phyloP scores from a whole-genome alignment of 2,797 vertebrate species.

The Spondyliosoma cantharus region DNA sequence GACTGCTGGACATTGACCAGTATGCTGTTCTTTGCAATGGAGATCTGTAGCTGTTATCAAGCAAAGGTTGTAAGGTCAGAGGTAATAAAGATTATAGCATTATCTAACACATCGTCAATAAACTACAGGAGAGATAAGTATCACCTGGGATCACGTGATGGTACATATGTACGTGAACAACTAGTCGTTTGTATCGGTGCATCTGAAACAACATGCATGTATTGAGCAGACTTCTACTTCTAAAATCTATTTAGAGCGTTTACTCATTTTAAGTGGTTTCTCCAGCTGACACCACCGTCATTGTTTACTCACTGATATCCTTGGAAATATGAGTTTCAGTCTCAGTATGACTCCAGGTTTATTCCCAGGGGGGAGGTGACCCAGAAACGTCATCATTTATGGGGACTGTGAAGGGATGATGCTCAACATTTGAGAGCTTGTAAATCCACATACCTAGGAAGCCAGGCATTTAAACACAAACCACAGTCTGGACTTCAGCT shows the following conservation, averaged over 20 bases:
- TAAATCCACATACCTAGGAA: neutral
- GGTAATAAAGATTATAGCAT: constrained; percentile 31
- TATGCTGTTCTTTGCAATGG: neutral
- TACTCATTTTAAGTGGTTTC: neutral
- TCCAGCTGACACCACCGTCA: neutral
- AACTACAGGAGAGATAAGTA: neutral
- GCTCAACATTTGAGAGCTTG: constrained; percentile 5
- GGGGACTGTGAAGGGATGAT: neutral
- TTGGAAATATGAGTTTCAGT: neutral
- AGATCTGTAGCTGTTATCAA: neutral
- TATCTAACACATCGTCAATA: constrained; percentile 18
- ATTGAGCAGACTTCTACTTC: neutral
- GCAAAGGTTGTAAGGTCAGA: constrained; percentile 17
- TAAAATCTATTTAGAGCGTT: neutral
- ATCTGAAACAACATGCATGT: neutral
- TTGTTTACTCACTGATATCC: neutral
- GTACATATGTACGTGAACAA: neutral
- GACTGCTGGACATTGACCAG: constrained; percentile 48
- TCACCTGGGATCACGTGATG: neutral
- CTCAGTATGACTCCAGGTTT: neutral
- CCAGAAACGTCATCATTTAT: constrained; percentile 10
- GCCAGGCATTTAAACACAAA: neutral
- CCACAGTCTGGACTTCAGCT: neutral
- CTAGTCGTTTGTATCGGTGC: neutral
- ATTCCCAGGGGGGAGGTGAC: neutral